Evolutionary conservation across 2,797 vertebrate species (phyloP).

Genomic region (Hippopotamyrus pictus): DNA sequence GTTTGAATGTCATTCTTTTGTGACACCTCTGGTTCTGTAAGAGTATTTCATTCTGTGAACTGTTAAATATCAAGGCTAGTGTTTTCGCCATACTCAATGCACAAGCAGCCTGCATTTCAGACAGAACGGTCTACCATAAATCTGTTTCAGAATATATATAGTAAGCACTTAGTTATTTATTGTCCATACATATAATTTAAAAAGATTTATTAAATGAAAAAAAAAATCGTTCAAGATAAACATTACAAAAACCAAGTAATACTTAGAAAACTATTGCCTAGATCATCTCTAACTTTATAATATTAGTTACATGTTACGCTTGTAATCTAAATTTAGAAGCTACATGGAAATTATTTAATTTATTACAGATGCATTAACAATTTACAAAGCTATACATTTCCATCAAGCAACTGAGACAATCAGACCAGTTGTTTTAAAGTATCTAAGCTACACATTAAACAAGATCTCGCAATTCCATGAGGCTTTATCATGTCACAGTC

Average conservation of each 20-base stretch:
- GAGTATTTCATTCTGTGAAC: neutral
- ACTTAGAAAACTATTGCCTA: neutral
- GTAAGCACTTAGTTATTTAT: neutral
- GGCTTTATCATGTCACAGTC: conserved; percentile 25
- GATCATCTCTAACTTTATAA: neutral
- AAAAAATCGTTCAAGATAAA: neutral
- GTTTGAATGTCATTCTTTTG: conserved; percentile 20
- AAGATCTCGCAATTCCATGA: conserved; percentile 22
- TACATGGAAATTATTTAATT: neutral
- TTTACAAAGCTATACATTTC: neutral
- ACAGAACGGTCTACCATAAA: neutral
- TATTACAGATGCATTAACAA: neutral
- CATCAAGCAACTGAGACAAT: neutral
- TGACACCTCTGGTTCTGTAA: conserved; percentile 4
- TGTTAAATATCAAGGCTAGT: conserved; percentile 7
- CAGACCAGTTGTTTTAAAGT: neutral
- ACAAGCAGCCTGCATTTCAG: neutral
- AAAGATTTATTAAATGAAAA: neutral
- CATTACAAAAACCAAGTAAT: neutral
- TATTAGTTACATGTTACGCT: neutral
- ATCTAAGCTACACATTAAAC: neutral
- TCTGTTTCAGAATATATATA: neutral
- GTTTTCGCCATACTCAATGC: neutral
- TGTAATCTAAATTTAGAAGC: conserved; percentile 11
- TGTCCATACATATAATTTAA: conserved; percentile 3